Conservation (phyloP, 2,113 vertebrate species). For the Peromyscus leucopus region DNA sequence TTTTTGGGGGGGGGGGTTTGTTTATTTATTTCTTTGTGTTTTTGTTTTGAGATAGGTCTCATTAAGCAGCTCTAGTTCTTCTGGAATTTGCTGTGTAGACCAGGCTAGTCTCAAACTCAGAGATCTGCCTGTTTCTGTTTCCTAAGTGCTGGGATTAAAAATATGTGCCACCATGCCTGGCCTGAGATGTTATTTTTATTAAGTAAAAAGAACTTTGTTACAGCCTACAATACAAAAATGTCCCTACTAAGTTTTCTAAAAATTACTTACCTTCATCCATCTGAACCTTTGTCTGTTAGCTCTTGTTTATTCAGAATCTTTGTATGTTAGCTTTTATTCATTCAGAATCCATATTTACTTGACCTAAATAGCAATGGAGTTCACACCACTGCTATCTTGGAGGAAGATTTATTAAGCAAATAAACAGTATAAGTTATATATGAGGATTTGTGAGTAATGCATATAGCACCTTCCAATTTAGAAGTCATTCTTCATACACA, state of each 20-base stretch:
- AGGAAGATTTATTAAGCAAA: conserved; percentile 56
- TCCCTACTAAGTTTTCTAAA: neutral
- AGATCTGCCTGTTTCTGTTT: neutral
- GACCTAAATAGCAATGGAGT: conserved; percentile 23
- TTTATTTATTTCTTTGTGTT: neutral
- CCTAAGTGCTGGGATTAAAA: neutral
- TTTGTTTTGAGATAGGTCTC: neutral
- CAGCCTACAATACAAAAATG: neutral
- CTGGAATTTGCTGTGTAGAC: neutral
- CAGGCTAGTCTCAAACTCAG: neutral
- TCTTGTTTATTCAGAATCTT: conserved; percentile 22
- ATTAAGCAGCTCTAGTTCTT: neutral
- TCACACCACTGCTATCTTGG: neutral
- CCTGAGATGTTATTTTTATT: conserved; percentile 54
- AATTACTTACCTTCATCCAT: neutral
- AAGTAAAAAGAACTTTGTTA: neutral
- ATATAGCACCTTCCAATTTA: conserved; percentile 18
- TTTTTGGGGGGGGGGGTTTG: neutral
- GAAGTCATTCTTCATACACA: neutral
- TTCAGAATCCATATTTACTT: conserved; percentile 33
- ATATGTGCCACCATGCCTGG: neutral
- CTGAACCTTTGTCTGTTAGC: neutral
- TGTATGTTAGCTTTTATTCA: conserved; percentile 2
- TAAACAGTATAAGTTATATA: conserved; percentile 45
- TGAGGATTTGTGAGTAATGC: neutral